A percentile compares a stretch with the other conserved stretches of the same genome.
phyloP scores from a whole-genome alignment of 2,113 vertebrate species.

The Catharus bicknelli region DNA sequence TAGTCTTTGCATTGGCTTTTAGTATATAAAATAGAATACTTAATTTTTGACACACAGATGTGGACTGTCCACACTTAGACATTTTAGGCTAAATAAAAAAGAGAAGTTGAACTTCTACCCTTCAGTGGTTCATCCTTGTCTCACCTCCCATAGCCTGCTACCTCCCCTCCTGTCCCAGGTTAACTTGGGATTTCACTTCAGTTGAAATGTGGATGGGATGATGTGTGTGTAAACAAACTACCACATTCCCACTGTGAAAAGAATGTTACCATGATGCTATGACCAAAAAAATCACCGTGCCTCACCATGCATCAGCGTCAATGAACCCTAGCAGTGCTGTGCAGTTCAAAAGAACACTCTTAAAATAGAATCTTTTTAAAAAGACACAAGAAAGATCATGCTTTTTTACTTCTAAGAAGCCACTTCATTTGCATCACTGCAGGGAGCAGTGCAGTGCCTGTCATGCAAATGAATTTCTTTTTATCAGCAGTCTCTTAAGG shows the following conservation, averaged over 20 bases:
- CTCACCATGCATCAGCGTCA: neutral
- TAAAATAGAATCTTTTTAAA: neutral
- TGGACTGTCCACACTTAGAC: neutral
- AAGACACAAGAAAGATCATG: neutral
- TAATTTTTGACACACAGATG: neutral
- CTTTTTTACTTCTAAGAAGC: neutral
- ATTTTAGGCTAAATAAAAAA: neutral
- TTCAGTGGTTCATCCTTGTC: neutral
- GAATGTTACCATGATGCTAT: neutral
- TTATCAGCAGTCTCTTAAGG: neutral
- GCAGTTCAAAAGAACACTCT: neutral
- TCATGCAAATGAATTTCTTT: neutral
- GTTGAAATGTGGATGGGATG: neutral
- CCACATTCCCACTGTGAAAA: neutral
- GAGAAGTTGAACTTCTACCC: neutral
- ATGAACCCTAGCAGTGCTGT: neutral
- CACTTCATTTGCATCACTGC: constrained; percentile 13
- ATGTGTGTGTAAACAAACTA: neutral
- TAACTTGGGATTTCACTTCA: neutral
- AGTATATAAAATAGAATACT: neutral
- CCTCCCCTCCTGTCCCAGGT: neutral
- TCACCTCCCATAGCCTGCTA: neutral
- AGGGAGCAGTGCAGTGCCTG: neutral
- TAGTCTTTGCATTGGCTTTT: neutral
- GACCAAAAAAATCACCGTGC: neutral